A percentile compares a stretch with the other conserved stretches of the same genome.
Conservation (phyloP, 2,113 vertebrate species). For the Istiophorus platypterus region DNA sequence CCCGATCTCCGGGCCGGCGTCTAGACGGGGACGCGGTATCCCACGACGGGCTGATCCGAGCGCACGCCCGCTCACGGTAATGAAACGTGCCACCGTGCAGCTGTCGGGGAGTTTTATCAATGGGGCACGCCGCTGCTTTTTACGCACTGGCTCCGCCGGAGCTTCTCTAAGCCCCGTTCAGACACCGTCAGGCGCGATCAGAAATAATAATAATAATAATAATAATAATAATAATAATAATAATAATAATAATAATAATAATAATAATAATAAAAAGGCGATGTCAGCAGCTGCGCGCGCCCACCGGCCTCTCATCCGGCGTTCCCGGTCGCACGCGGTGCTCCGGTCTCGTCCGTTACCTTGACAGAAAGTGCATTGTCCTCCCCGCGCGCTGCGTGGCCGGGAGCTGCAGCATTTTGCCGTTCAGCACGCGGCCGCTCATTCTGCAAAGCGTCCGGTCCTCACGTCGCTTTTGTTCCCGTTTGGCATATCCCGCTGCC, state of each 20-base stretch:
- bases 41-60: background rate
- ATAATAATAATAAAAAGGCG: no score
- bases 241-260: no score
- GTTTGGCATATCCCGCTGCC: conserved; percentile 64
- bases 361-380: conserved; percentile 87
- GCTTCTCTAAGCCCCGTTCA: conserved; percentile 32
- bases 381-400: conserved; percentile 81
- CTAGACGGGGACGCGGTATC: conserved; percentile 23
- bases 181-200: no score
- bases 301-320: conserved; percentile 36
- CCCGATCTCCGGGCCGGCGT: background rate
- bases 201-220: no score
- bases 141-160: conserved; percentile 61
- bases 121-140: conserved; percentile 68
- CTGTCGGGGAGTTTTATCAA: conserved; percentile 70
- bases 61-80: conserved; percentile 28
- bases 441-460: conserved; percentile 69
- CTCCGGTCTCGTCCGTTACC: conserved; percentile 74
- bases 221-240: no score
- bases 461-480: conserved; percentile 76
- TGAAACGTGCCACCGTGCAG: conserved; percentile 53
- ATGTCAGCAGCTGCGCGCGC: conserved; percentile 46
- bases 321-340: conserved; percentile 18
- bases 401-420: conserved; percentile 85
- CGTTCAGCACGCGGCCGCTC: conserved; percentile 85